Evolutionary conservation across 2,797 vertebrate species (phyloP), one percentile per base, ranked within the genome.

Genomic region (Dryobates pubescens): DNA sequence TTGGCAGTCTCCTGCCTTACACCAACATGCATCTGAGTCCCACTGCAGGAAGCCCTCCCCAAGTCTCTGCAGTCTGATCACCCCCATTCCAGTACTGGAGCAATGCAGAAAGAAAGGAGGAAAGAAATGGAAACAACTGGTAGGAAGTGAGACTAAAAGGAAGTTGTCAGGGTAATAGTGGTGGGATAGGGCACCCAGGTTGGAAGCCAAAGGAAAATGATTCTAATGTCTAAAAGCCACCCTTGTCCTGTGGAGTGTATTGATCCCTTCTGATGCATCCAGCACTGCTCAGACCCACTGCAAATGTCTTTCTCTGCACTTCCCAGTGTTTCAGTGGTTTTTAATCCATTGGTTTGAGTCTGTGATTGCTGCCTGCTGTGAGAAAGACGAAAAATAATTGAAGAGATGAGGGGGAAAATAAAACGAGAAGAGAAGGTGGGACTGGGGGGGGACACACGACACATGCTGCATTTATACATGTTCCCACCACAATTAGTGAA

Each of bases 91-190:
- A 70, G 56, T 3, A 65, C 75, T 1, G 0, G 73, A 34, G 76
- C 73, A 56, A 1, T 1, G 69, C 72, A 54, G 93, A 63, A 61
- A 62, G 83, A 34, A 78, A 68, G 17, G 74, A 38, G 16, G 26
- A 54, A 56, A 62, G 67, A 70, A 96, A 80, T 32, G 72, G 69
- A 77, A 94, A 67, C 86, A 89, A 76, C 75, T 93, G 86, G 67
- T 51, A 61, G 79, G 53, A 82, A 72, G 73, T 45, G 84, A 94
- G 83, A 82, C 36, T 38, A 38, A 47, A 82, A 65, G 58, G 61
- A n/a, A 74, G 68, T 62, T 34, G 47, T 74, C 88, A 56, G 72
- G 78, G 24, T 65, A 41, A 57, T 32, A 29, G 70, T 69, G 59
- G 19, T 67, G 79, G 81, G 69, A n/a, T 20, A 36, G 30, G 38